Evolutionary conservation across 2,113 vertebrate species (phyloP).

Genomic region (Oplegnathus fasciatus): DNA sequence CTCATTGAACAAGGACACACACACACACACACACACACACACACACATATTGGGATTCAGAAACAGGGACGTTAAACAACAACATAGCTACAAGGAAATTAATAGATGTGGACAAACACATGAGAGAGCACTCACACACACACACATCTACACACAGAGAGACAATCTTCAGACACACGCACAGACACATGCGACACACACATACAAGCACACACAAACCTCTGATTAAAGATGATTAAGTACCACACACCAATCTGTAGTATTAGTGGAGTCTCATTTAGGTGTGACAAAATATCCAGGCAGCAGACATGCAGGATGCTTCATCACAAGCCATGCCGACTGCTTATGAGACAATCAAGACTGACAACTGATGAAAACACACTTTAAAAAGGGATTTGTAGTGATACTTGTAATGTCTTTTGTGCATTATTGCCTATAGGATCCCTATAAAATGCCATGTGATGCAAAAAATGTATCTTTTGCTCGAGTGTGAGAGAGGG

Average conservation of each 20-base stretch:
- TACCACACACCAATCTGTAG: constrained; percentile 27
- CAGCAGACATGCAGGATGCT: not conserved
- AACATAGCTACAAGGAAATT: not conserved
- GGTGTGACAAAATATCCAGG: constrained; percentile 33
- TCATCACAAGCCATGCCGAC: not conserved
- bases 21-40: constrained; percentile 1
- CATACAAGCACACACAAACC: constrained; percentile 13
- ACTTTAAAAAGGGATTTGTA: not conserved
- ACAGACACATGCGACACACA: not conserved
- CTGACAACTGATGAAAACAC: not conserved
- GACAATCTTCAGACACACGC: constrained; percentile 4
- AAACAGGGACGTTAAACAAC: not conserved
- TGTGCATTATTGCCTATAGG: not conserved
- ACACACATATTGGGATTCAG: not conserved
- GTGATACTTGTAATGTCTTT: not conserved
- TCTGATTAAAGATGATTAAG: constrained; percentile 39
- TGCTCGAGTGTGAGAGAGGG: not conserved
- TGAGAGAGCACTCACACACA: not conserved
- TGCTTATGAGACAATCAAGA: constrained; percentile 5
- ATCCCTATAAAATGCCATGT: not conserved
- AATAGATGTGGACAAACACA: constrained; percentile 17
- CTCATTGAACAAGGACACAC: constrained; percentile 29
- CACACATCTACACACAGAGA: not conserved
- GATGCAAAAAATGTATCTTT: not conserved
- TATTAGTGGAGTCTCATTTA: constrained; percentile 31